Base-by-base conservation (phyloP, 1,140 invertebrate genomes). In the Agraylea sexmaculata region DNA sequence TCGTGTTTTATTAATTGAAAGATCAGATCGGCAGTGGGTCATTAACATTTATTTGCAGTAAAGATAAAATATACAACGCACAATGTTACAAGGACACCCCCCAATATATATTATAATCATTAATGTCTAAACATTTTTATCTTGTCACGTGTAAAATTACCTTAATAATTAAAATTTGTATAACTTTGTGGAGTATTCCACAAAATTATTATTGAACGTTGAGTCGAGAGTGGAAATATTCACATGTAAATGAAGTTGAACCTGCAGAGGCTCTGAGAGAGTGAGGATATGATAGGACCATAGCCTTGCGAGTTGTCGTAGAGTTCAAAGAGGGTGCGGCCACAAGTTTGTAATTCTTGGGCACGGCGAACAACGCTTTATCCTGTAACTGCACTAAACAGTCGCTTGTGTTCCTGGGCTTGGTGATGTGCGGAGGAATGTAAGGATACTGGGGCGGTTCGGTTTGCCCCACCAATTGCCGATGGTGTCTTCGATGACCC, bases 401-500 rank as follows among this genome's bases (percentile, higher is more conserved):
- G 49, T 90, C 77, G 59, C 95, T 98, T 57, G 98, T 93, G 68
- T 99, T 95, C 60, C 99, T 99, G 3, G 96, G 96, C 68, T 97
- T 98, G 2, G 93, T 97, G 43, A 99, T 96, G 60, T 99, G 96
- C 20, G 95, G 92, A 22, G 94, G 93, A 52, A 99, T 82, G 68
- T 99, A 99, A 0, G 96, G 96, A 69, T 99, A 99, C 57, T 96
- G 91, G 19, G 96, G 94, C 23, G 95, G 94, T 70, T 99, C 96
- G 70, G 70, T 99, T 99, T 1, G 96, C 96, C 69, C 94, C 94
- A 99, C 96, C 96, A 99, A 62, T 97, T 99, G 6, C 64, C 94
- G 58, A 99, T 94, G 2, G 88, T 92, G 58, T 99, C 94, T 68
- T 99, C 95, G 47, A 99, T 83, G 3, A 90, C 75, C 95, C 95